Percentiles rank a stretch among this genome's conserved stretches.
These are phyloP conservation scores for Brachyrhaphis roseni DNA, from an alignment of 2,797 vertebrate species.

Conservation along the genomic window DNA sequence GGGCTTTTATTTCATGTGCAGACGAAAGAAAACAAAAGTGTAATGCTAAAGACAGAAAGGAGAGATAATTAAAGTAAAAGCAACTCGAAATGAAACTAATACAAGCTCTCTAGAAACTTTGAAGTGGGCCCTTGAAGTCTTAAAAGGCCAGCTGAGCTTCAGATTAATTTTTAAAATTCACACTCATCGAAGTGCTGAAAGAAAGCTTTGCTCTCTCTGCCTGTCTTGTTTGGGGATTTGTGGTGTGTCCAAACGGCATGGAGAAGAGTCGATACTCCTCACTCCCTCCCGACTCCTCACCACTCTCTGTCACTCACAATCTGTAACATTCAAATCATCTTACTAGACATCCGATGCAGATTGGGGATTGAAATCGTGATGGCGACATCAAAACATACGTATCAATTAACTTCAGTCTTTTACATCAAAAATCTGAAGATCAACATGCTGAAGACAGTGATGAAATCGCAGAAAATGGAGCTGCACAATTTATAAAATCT, in stretches of 20 bases:
- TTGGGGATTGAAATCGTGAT: background rate
- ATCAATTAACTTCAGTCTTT: background rate
- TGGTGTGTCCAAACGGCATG: background rate
- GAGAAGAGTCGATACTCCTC: background rate
- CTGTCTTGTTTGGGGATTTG: background rate
- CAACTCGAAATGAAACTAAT: slow-evolving; percentile 27
- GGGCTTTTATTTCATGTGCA: slow-evolving; percentile 5
- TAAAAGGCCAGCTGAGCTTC: slow-evolving; percentile 19
- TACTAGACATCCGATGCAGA: background rate
- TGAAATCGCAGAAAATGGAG: slow-evolving; percentile 1
- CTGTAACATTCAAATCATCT: background rate
- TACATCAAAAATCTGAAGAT: background rate
- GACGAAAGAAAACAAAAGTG: slow-evolving; percentile 9
- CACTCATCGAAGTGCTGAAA: slow-evolving; percentile 6
- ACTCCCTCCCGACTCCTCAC: too few relatives aligned
- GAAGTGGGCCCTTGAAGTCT: slow-evolving; percentile 20
- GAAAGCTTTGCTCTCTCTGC: slow-evolving; percentile 1
- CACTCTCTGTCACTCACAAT: background rate
- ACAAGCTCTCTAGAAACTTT: slow-evolving; percentile 26
- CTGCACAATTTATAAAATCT: background rate
- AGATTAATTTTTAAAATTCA: slow-evolving; percentile 24
- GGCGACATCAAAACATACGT: background rate
- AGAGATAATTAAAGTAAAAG: slow-evolving; percentile 36
- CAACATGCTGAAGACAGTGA: background rate
- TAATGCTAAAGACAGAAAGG: slow-evolving; percentile 13